Evolutionary conservation across 1,140 invertebrate genomes (phyloP), one percentile per base, ranked within the genome.

Genomic region (Sycophaga agraensis): DNA sequence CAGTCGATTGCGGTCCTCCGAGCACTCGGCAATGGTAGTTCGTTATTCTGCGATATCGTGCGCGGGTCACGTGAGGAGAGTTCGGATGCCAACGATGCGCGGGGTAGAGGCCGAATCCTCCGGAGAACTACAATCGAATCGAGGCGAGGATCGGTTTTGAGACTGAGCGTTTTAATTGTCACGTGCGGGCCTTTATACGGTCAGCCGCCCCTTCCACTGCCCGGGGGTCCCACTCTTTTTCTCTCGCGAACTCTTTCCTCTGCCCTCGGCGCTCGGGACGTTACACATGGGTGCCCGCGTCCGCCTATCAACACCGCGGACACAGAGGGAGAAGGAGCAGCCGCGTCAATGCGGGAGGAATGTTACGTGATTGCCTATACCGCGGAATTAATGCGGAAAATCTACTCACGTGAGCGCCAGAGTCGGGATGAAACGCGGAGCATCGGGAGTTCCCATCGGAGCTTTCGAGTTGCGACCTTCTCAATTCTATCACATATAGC

Each of bases 111-210:
- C n/a, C n/a, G n/a, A n/a, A n/a, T n/a, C n/a, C n/a, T n/a, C n/a
- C n/a, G n/a, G n/a, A n/a, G n/a, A n/a, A n/a, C n/a, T n/a, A n/a
- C n/a, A n/a, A n/a, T n/a, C n/a, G n/a, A n/a, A n/a, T n/a, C n/a
- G n/a, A n/a, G n/a, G 8, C 45, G 45, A 39, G 8, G 37, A 57
- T 46, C 34, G 35, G 9, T 55, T 54, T 21, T 61, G 48, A 71
- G 70, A 75, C 74, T 76, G 74, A 64, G 65, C 71, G 71, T 72
- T 70, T 75, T 75, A 76, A 76, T 74, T 76, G 70, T 68, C 67
- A 70, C 63, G 65, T 72, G 68, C 57, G 67, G 51, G 64, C 73
- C 73, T 75, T 73, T 76, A 76, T 59, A 66, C 49, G 26, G 49
- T 22, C 37, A 17, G 9, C 45, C 37, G 65, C 70, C 68, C 73